A percentile compares a stretch with the other conserved stretches of the same genome.
Evolutionary conservation across 2,888 invertebrate genomes (phyloP).

Genomic region (Branchipolynoe longqiensis): DNA sequence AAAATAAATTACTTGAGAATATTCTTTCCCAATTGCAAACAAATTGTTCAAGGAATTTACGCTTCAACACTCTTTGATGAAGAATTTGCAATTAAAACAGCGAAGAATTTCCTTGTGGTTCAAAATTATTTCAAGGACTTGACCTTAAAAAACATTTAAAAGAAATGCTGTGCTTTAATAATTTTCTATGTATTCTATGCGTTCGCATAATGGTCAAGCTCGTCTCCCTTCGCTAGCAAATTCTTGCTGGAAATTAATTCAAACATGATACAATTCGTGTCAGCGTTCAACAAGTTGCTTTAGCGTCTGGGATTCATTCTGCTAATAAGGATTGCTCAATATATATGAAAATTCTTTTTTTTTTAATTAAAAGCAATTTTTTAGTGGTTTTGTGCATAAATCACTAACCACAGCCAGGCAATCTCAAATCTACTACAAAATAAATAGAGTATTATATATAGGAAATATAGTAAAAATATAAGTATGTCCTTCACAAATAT

Average conservation of each 20-base stretch:
- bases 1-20: too few relatives aligned
- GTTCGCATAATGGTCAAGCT: background rate
- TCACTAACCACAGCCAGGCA: slow-evolving; percentile 5
- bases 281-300: background rate
- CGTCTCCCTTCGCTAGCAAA: background rate
- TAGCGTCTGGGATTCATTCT: background rate
- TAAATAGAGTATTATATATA: slow-evolving; percentile 36
- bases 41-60: too few relatives aligned
- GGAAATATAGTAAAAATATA: slow-evolving; percentile 48
- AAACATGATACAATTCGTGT: background rate
- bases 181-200: background rate
- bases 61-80: too few relatives aligned
- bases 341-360: background rate
- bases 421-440: slow-evolving; percentile 47
- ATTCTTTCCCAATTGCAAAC: too few relatives aligned
- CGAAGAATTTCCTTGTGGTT: too few relatives aligned
- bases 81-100: too few relatives aligned
- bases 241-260: background rate
- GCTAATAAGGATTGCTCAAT: background rate
- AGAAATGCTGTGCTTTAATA: background rate
- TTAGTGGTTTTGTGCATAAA: background rate
- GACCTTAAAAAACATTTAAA: background rate
- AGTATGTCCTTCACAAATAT: slow-evolving; percentile 34
- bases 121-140: too few relatives aligned
- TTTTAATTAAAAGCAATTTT: background rate